Base-by-base conservation (phyloP, 2,797 vertebrate species). In the Cirrhinus molitorella region DNA sequence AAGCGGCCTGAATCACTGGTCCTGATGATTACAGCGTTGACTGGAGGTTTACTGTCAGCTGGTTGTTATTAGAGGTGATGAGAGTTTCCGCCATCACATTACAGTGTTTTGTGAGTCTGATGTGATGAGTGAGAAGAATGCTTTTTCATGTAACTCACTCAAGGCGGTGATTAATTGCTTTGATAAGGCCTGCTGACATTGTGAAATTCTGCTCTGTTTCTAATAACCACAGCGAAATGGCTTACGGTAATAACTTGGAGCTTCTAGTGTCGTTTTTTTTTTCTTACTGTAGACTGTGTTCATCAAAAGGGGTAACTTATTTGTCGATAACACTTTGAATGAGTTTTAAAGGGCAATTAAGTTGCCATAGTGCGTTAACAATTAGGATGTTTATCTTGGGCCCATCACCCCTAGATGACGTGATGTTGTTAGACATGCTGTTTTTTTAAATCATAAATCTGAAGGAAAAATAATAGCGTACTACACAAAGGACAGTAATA, bases 91-190 rank as follows among this genome's bases (percentile, higher is more conserved):
- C 31, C 63, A 78, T 61, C 55, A 53, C 31, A 53, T 83, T 45
- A 68, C 73, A 70, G 67, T 49, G 43, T 53, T 28, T 72, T 31
- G 34, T 65, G 55, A 34, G 63, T 73, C 51, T 68, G 76, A 74
- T 57, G 68, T 79, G 66, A 47, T 74, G 70, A 86, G 40, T 59
- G 53, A 73, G 70, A 74, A 72, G 37, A 85, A 65, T 47, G 21
- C 57, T 51, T 65, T 87, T 40, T 77, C 66, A 3, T 57, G 37
- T 66, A 67, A 51, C 65, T 77, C 83, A 75, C 57, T 40, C 43
- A 74, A 47, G 67, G 25, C 34, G 5, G 75, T 80, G 87, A 88
- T 88, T 85, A 84, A 88, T 84, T 84, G 81, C 55, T 81, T 72
- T 77, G 86, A 87, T 84, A 82, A 84, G 82, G 40, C 65, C 63